Evolutionary conservation across 2,113 vertebrate species (phyloP).

Genomic region (Esox niger): DNA sequence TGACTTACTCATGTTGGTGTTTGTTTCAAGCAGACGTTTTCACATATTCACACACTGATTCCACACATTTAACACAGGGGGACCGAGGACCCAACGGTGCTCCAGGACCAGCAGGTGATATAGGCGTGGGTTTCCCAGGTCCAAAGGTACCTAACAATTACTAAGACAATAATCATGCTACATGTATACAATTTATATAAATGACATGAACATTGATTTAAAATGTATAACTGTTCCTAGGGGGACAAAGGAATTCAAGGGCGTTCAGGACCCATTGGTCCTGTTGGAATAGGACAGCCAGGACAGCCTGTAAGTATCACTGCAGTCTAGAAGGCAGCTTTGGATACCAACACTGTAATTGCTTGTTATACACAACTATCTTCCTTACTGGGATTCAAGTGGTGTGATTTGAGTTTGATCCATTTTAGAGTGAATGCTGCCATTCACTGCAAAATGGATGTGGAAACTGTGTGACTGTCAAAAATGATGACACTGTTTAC

Average conservation of each 20-base stretch:
- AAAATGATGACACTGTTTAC: slow-evolving; percentile 8
- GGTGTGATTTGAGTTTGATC: no score
- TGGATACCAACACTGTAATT: no score
- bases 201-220: slow-evolving; percentile 6
- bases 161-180: neutral
- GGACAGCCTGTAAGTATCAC: slow-evolving; percentile 78
- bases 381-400: no score
- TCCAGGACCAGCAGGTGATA: slow-evolving; percentile 73
- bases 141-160: slow-evolving; percentile 73
- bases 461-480: neutral
- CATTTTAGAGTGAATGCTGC: no score
- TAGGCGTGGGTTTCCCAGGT: slow-evolving; percentile 82
- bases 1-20: no score
- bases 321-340: no score
- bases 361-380: no score
- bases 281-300: slow-evolving; percentile 74
- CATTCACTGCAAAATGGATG: neutral
- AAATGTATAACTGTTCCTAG: slow-evolving; percentile 55
- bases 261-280: slow-evolving; percentile 73
- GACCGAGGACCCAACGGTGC: slow-evolving; percentile 74
- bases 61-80: slow-evolving; percentile 48
- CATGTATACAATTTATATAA: neutral
- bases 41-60: neutral
- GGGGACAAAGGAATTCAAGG: slow-evolving; percentile 82
- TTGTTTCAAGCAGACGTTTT: no score